Percentiles rank a stretch among this genome's conserved stretches.
Conservation (phyloP, 2,113 vertebrate species). For the Ailuropoda melanoleuca region DNA sequence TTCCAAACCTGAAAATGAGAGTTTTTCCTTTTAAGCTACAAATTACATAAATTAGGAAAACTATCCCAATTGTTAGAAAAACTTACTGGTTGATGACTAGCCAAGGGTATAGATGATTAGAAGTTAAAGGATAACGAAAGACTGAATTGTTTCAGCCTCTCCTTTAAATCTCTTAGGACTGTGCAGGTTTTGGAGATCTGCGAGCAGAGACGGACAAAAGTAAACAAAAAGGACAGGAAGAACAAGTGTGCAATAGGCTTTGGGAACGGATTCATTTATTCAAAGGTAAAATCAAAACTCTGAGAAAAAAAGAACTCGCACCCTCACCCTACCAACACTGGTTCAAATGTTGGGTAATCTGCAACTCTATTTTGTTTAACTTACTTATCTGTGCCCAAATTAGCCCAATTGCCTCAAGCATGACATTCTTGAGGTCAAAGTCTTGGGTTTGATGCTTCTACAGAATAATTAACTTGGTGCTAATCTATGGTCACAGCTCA, state of each 20-base stretch:
- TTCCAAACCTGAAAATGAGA: neutral
- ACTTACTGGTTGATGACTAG: neutral
- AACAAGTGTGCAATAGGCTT: neutral
- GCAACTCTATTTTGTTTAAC: slow-evolving; percentile 17
- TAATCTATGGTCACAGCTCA: slow-evolving; percentile 64
- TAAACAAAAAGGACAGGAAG: neutral
- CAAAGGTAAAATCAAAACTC: neutral
- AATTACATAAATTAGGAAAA: neutral
- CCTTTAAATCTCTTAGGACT: neutral
- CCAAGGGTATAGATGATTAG: neutral
- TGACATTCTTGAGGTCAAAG: slow-evolving; percentile 57
- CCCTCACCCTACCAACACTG: neutral
- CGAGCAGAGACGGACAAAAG: neutral
- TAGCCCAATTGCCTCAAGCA: slow-evolving; percentile 52
- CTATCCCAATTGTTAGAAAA: neutral
- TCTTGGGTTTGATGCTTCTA: slow-evolving; percentile 5
- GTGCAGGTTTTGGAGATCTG: neutral
- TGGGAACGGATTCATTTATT: neutral
- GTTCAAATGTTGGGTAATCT: slow-evolving; percentile 32
- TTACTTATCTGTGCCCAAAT: slow-evolving; percentile 13
- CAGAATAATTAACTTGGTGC: slow-evolving; percentile 71
- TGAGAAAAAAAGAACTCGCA: neutral
- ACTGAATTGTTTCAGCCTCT: neutral
- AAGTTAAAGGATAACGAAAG: slow-evolving; percentile 38
- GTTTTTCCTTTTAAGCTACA: neutral